These are phyloP conservation scores for Callipepla californica DNA, from an alignment of 2,113 vertebrate genomes.

Conservation along the genomic window DNA sequence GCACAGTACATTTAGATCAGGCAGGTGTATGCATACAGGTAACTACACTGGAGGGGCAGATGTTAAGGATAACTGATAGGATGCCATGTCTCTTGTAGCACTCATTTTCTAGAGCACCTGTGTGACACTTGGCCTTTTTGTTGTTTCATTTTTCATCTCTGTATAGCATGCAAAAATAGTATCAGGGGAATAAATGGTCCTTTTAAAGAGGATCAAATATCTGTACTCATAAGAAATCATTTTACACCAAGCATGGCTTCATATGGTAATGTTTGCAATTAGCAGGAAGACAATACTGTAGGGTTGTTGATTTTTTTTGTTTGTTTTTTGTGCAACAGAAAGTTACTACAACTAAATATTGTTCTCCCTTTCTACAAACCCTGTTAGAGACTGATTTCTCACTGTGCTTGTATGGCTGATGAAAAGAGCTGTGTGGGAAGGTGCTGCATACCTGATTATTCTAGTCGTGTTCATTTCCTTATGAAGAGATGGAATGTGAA, in stretches of 20 bases:
- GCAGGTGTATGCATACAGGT: not conserved
- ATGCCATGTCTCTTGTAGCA: not conserved
- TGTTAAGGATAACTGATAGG: not conserved
- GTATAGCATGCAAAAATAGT: not conserved
- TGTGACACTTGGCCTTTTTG: not conserved
- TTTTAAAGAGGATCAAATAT: not conserved
- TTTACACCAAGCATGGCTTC: not conserved
- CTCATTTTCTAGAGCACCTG: not conserved
- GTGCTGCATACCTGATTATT: conserved; percentile 46
- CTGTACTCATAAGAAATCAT: not conserved
- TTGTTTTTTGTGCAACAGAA: not conserved
- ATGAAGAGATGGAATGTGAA: conserved; percentile 56
- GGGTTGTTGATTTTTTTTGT: not conserved
- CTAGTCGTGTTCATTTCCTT: conserved; percentile 50
- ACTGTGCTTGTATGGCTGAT: not conserved
- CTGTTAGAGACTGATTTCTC: not conserved
- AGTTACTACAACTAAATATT: not conserved
- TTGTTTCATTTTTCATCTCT: not conserved
- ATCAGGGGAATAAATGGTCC: not conserved
- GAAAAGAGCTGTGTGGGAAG: conserved; percentile 5
- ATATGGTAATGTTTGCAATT: not conserved
- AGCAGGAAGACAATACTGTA: not conserved
- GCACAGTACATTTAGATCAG: not conserved
- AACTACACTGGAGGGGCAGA: not conserved
- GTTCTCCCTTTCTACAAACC: not conserved